These are phyloP conservation scores for Lemur catta DNA, from an alignment of 2,797 vertebrate genomes.

Conservation along the genomic window DNA sequence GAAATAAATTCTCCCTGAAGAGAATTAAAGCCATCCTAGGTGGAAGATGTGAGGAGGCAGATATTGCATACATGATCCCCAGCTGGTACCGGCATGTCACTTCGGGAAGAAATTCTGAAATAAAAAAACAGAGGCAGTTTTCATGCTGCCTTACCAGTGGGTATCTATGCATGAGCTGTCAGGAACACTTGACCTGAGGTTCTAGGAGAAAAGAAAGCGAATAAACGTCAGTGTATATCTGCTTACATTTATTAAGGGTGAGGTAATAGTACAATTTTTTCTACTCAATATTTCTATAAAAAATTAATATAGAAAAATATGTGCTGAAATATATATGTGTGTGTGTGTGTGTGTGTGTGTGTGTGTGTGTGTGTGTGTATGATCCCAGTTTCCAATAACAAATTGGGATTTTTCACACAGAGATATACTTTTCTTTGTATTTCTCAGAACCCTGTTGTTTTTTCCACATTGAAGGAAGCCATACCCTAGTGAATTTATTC, in stretches of 20 bases:
- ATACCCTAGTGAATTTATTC: slow-evolving; percentile 43
- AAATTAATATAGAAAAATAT: background rate
- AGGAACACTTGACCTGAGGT: slow-evolving; percentile 45
- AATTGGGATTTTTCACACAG: background rate
- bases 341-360: background rate
- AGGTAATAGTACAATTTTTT: background rate
- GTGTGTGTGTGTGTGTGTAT: background rate
- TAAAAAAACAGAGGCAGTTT: background rate
- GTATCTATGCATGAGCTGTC: slow-evolving; percentile 18
- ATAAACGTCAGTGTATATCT: slow-evolving; percentile 3
- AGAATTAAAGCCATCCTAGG: background rate
- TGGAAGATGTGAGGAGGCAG: slow-evolving; percentile 7
- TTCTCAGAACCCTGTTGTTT: slow-evolving; percentile 59
- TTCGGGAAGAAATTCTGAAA: slow-evolving; percentile 3
- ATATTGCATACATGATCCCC: background rate
- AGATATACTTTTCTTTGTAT: background rate
- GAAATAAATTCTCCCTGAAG: background rate
- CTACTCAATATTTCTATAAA: background rate
- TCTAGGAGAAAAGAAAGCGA: slow-evolving; percentile 42
- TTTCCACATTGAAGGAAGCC: background rate
- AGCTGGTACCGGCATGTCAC: background rate
- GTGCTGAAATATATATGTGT: background rate
- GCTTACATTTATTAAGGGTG: background rate
- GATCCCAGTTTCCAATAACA: background rate
- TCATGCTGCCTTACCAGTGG: background rate